A percentile compares a stretch with the other conserved stretches of the same genome.
phyloP scores from a whole-genome alignment of 2,888 invertebrate genomes.

The Ormyrus rosae region DNA sequence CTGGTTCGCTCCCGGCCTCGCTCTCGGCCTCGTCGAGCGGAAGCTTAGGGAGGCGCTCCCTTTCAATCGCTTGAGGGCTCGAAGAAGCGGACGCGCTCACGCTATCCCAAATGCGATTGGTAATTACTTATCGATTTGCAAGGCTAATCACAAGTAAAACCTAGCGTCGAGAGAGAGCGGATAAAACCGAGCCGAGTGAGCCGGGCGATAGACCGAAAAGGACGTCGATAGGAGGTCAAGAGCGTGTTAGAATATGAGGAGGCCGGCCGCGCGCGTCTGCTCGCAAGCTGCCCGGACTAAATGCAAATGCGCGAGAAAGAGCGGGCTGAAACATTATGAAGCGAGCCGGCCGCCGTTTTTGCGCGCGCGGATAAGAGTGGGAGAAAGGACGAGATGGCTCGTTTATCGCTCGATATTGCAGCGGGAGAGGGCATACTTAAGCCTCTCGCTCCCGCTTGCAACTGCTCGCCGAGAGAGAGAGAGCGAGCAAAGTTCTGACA shows the following conservation, averaged over 20 bases:
- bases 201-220: slow-evolving; percentile 28
- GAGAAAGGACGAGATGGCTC: slow-evolving; percentile 33
- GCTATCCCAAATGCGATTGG: slow-evolving; percentile 52
- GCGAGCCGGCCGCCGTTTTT: slow-evolving; percentile 17
- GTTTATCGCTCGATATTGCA: slow-evolving; percentile 58
- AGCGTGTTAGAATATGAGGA: slow-evolving; percentile 37
- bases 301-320: slow-evolving; percentile 42
- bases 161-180: slow-evolving; percentile 32
- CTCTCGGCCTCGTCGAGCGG: not conserved
- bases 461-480: slow-evolving; percentile 50
- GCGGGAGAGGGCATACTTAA: slow-evolving; percentile 57
- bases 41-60: not conserved
- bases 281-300: slow-evolving; percentile 20
- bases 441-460: slow-evolving; percentile 55
- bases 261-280: not conserved
- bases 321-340: slow-evolving; percentile 40
- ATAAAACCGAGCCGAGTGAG: not conserved
- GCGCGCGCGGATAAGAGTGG: too few species aligned
- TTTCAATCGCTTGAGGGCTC: slow-evolving; percentile 39
- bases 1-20: not conserved
- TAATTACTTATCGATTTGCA: slow-evolving; percentile 58
- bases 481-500: slow-evolving; percentile 36
- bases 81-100: slow-evolving; percentile 33
- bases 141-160: slow-evolving; percentile 55
- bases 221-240: slow-evolving; percentile 31